Base-by-base conservation (phyloP, 2,888 invertebrate genomes). In the Philhelius pedissequus region DNA sequence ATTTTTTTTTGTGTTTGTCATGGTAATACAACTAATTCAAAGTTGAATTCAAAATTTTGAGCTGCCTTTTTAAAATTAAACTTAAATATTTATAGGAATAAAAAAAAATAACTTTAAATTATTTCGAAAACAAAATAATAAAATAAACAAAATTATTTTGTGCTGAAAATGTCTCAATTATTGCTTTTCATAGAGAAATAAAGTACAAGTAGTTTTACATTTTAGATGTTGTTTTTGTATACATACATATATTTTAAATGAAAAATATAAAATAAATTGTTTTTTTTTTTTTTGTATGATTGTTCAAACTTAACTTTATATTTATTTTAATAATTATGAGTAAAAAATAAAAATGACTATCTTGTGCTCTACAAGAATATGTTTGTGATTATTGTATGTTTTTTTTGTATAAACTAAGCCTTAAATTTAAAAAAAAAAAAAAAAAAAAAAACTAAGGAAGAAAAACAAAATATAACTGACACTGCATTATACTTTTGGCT, bases 401-500 rank as follows among this genome's bases (percentile, higher is more conserved):
- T n/a, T n/a, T n/a, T n/a, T n/a, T n/a, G n/a, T n/a, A n/a, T n/a
- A 88, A 80, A 80, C 71, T 75, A 40, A 68, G 73, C 52, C 60
- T 74, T 60, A 71, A 56, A 52, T 56, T n/a, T n/a, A n/a, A n/a
- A n/a, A n/a, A n/a, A n/a, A n/a, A n/a, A n/a, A n/a, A n/a, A n/a
- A n/a, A n/a, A n/a, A n/a, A n/a, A 66, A 66, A 38, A 50, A 60
- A 52, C 56, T 40, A 45, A 73, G 30, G 50, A 35, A 52, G 27
- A 38, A 78, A 64, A 75, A 81, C 20, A 66, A 50, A 58, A 66
- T 32, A 70, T 50, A 82, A 84, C 84, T 84, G 84, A 84, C 84
- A 84, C 84, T 84, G 70, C 75, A 70, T 76, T 80, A 60, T 56
- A 84, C 84, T 84, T 84, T 84, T 84, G 84, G 84, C 80, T 80